phyloP scores from a whole-genome alignment of 2,797 vertebrate genomes.

The Amazona ochrocephala region DNA sequence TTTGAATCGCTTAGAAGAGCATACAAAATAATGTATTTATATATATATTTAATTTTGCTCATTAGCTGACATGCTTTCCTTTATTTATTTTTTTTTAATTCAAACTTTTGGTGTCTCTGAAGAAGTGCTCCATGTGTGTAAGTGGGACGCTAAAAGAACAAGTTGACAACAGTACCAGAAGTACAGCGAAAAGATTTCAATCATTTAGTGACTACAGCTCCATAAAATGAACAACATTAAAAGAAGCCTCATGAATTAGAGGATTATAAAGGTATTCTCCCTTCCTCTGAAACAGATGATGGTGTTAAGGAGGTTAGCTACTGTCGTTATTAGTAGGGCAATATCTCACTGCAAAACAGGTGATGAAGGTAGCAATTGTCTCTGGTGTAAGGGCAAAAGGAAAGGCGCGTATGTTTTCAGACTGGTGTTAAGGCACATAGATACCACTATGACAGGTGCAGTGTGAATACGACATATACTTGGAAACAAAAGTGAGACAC shows the following conservation, averaged over 20 bases:
- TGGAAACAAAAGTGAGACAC: slow-evolving; percentile 60
- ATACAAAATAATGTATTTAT: neutral
- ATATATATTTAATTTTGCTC: neutral
- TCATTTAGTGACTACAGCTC: neutral
- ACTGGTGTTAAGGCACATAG: neutral
- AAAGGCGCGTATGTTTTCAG: neutral
- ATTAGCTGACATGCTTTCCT: neutral
- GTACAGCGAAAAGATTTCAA: neutral
- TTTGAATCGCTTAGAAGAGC: neutral
- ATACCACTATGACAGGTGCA: slow-evolving; percentile 21
- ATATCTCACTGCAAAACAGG: slow-evolving; percentile 36
- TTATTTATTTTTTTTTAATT: neutral
- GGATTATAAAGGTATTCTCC: rapidly evolving
- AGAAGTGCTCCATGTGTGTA: neutral
- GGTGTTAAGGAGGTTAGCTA: slow-evolving; percentile 4
- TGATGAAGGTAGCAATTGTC: slow-evolving; percentile 35
- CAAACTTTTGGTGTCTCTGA: slow-evolving; percentile 8
- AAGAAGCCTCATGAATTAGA: neutral
- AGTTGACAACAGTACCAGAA: neutral
- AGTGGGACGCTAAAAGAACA: neutral
- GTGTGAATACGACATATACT: slow-evolving; percentile 3
- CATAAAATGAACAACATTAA: neutral
- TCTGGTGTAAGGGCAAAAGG: neutral
- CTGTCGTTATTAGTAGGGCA: neutral
- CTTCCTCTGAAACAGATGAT: neutral